Evolutionary conservation across 2,113 vertebrate genomes (phyloP).

Genomic region (Callithrix jacchus): DNA sequence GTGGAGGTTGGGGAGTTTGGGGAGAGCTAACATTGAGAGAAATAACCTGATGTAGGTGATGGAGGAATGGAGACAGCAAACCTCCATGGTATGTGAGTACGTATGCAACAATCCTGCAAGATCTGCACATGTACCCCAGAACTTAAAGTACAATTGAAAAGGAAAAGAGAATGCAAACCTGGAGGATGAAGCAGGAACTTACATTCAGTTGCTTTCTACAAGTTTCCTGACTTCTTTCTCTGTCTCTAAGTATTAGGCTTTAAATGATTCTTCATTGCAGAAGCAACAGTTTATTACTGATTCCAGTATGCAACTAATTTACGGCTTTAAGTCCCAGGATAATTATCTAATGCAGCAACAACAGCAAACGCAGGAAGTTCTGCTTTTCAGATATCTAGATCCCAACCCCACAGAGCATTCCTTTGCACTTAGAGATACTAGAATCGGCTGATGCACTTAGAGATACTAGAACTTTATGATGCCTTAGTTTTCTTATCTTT

Average conservation of each 20-base stretch:
- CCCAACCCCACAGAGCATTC: not conserved
- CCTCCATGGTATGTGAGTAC: no score
- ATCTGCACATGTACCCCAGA: no score
- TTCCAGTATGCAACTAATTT: not conserved
- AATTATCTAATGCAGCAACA: not conserved
- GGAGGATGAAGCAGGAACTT: not conserved
- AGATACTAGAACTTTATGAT: not conserved
- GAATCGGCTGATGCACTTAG: not conserved
- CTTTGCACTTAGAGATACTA: not conserved
- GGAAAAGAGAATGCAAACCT: not conserved
- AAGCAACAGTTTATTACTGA: not conserved
- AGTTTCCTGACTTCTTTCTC: no score
- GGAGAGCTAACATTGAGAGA: no score
- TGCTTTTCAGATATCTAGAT: not conserved
- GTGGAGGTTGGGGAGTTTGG: no score
- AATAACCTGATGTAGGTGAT: no score
- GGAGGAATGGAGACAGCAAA: no score
- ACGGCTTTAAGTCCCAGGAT: not conserved
- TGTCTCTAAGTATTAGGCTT: not conserved
- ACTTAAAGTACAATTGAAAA: no score
- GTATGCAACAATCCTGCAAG: no score
- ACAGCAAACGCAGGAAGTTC: not conserved
- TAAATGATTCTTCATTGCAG: not conserved
- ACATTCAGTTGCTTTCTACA: not conserved
- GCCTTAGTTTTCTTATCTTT: not conserved